Percentiles rank a stretch among this genome's conserved stretches.
Evolutionary conservation across 1,140 invertebrate genomes (phyloP).

Genomic region (Lepidurus packardi): DNA sequence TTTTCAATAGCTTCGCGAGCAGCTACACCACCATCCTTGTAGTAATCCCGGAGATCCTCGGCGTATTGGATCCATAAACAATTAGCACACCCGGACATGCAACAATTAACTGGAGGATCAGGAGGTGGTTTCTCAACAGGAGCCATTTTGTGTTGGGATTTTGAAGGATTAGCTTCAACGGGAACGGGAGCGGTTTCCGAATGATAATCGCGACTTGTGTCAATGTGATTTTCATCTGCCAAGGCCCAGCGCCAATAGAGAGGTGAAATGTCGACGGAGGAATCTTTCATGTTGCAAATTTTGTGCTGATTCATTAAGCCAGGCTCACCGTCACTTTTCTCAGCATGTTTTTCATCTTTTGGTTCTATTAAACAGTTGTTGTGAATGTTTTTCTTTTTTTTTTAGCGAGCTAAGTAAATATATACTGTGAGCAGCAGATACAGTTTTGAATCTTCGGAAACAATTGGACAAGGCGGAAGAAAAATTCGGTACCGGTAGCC

Average conservation of each 20-base stretch:
- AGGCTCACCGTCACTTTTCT: neutral
- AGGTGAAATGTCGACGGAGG: neutral
- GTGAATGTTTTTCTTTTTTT: neutral
- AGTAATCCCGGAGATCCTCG: conserved; percentile 64
- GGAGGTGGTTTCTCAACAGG: conserved; percentile 42
- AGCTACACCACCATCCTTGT: conserved; percentile 57
- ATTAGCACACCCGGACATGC: conserved; percentile 87
- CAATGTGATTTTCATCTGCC: conserved; percentile 7
- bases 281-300: neutral
- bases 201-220: neutral
- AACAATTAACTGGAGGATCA: conserved; percentile 72
- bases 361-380: neutral
- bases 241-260: neutral
- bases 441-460: neutral
- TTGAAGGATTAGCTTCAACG: neutral
- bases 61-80: conserved; percentile 94
- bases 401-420: neutral
- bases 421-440: neutral
- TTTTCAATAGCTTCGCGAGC: conserved; percentile 67
- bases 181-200: neutral
- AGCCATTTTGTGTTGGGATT: neutral
- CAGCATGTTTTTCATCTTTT: neutral
- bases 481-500: neutral
- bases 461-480: neutral
- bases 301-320: neutral